phyloP scores from a whole-genome alignment of 2,113 vertebrate genomes.

The Capra hircus region DNA sequence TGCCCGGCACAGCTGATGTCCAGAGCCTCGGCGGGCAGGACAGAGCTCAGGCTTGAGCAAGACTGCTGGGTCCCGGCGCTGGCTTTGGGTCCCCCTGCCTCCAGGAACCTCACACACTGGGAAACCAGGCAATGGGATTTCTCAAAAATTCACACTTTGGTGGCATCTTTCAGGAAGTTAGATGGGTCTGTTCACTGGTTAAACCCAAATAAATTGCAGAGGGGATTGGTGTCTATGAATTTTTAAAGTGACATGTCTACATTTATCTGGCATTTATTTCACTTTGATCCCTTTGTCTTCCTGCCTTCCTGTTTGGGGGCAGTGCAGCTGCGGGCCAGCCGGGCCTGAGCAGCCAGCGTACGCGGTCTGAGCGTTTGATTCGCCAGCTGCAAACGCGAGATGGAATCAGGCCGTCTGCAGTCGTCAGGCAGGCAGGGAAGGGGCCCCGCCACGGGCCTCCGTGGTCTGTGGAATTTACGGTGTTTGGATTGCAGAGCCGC shows the following conservation, averaged over 20 bases:
- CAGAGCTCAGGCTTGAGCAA: accelerated
- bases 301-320: background rate
- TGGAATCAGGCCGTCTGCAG: background rate
- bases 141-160: background rate
- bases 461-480: background rate
- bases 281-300: background rate
- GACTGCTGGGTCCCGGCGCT: accelerated
- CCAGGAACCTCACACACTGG: accelerated
- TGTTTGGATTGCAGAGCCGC: background rate
- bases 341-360: background rate
- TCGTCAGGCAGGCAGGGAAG: background rate
- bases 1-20: accelerated
- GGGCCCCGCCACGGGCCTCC: background rate
- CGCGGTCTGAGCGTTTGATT: constrained; percentile 30
- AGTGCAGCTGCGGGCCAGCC: background rate
- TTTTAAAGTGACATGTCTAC: background rate
- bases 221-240: background rate
- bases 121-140: background rate
- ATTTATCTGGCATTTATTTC: background rate
- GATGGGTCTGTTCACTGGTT: background rate
- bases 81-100: background rate
- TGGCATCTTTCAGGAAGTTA: background rate
- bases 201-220: background rate
- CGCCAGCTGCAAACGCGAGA: background rate
- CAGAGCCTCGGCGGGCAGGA: background rate